A percentile compares a stretch with the other conserved stretches of the same genome.
phyloP scores from a whole-genome alignment of 2,888 invertebrate genomes.

The Allophyes oxyacanthae region DNA sequence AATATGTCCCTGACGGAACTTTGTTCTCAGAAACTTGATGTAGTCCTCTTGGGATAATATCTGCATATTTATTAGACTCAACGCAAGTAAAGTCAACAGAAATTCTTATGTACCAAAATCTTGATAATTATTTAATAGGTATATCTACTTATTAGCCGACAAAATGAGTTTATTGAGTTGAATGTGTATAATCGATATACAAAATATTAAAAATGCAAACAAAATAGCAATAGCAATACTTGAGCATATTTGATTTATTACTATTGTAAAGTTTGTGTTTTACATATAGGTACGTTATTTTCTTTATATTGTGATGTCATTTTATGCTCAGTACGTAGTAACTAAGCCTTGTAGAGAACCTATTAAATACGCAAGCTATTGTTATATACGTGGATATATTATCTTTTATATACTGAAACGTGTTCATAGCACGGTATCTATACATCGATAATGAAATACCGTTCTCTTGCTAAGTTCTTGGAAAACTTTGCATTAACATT shows the following conservation, averaged over 20 bases:
- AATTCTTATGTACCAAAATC: too few relatives aligned
- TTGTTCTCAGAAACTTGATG: too few relatives aligned
- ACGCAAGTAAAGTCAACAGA: too few relatives aligned
- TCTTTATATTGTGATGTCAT: conserved; percentile 35
- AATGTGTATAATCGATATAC: too few relatives aligned
- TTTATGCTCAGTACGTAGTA: conserved; percentile 23
- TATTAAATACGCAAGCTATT: background rate
- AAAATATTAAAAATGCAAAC: too few relatives aligned
- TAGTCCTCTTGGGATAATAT: too few relatives aligned
- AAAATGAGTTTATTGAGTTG: too few relatives aligned
- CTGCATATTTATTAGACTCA: too few relatives aligned
- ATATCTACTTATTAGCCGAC: too few relatives aligned
- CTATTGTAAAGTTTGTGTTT: conserved; percentile 45
- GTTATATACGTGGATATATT: background rate
- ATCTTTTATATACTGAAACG: background rate
- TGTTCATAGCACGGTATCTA: background rate
- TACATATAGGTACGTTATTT: conserved; percentile 27
- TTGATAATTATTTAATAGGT: too few relatives aligned
- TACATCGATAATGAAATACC: background rate
- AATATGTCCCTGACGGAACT: too few relatives aligned
- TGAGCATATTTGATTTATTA: conserved; percentile 23
- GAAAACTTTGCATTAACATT: conserved; percentile 18
- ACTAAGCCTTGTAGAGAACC: conserved; percentile 7
- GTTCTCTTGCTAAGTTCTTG: conserved; percentile 6
- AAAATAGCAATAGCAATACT: too few relatives aligned